Percentiles rank a stretch among this genome's conserved stretches.
These are phyloP conservation scores for Lepidurus apus DNA, from an alignment of 1,140 invertebrate genomes.

Conservation along the genomic window DNA sequence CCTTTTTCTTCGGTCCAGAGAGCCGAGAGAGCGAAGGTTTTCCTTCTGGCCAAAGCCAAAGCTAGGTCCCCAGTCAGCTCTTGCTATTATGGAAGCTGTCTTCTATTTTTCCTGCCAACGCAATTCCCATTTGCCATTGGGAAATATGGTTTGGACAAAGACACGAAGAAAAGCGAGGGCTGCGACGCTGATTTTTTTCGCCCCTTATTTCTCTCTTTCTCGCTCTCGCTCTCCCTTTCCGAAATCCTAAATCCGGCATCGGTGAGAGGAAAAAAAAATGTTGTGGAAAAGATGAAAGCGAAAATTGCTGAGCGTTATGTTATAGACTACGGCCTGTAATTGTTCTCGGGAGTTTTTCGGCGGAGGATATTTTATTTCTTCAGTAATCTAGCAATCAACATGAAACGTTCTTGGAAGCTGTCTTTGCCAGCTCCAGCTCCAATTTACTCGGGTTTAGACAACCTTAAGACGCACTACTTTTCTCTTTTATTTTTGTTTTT, in stretches of 20 bases:
- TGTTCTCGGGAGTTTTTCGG: neutral
- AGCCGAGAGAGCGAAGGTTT: neutral
- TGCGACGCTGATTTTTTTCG: neutral
- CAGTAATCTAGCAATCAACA: conserved; percentile 15
- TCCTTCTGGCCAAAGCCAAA: neutral
- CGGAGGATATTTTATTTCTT: neutral
- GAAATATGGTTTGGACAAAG: conserved; percentile 1
- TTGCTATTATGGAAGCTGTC: conserved; percentile 10
- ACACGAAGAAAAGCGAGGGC: neutral
- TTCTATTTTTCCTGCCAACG: conserved; percentile 21
- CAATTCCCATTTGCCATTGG: conserved; percentile 21
- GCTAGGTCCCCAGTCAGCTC: conserved; percentile 17
- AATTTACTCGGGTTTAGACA: conserved; percentile 6
- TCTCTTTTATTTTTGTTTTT: neutral
- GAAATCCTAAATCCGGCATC: neutral
- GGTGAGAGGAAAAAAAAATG: neutral
- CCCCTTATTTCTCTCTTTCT: neutral
- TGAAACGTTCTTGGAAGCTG: conserved; percentile 15
- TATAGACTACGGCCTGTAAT: neutral
- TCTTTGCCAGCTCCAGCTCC: neutral
- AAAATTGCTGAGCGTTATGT: neutral
- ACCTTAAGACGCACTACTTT: neutral
- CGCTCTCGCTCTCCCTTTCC: neutral
- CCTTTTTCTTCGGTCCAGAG: neutral
- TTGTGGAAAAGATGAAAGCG: conserved; percentile 1